phyloP scores from a whole-genome alignment of 2,113 vertebrate genomes.

The Sarotherodon lohbergeri region DNA sequence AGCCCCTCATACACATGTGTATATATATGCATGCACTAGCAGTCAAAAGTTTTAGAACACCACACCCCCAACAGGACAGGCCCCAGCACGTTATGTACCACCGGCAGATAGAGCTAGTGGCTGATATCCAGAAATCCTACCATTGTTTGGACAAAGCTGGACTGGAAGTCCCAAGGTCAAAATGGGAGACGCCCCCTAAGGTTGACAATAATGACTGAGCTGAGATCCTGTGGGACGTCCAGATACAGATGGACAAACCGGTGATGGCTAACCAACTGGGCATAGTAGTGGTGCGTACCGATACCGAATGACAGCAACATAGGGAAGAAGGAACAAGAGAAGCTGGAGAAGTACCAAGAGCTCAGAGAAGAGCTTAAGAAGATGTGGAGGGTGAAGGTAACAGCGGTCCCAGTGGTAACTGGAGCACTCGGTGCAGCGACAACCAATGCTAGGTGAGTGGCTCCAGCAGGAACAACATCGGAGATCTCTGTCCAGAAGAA shows the following conservation, averaged over 20 bases:
- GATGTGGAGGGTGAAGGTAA: rapidly evolving
- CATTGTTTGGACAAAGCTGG: neutral
- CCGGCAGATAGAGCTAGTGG: neutral
- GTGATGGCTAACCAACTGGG: neutral
- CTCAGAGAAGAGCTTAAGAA: neutral
- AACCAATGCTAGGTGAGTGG: neutral
- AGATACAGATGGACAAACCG: neutral
- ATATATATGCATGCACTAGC: too few relatives aligned
- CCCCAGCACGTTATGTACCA: too few relatives aligned
- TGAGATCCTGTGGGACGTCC: rapidly evolving
- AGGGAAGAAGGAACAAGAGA: rapidly evolving
- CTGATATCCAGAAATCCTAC: neutral
- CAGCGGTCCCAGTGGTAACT: neutral
- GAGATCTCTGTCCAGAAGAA: rapidly evolving
- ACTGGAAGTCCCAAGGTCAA: neutral
- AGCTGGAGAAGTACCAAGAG: rapidly evolving
- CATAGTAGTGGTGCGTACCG: neutral
- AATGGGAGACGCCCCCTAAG: neutral
- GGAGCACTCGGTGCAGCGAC: rapidly evolving
- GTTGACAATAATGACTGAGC: neutral
- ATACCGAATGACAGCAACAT: neutral
- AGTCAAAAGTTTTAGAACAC: too few relatives aligned
- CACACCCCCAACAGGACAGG: too few relatives aligned
- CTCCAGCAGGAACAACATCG: neutral
- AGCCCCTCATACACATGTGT: too few relatives aligned